These are phyloP conservation scores for Orussus abietinus DNA, from an alignment of 1,140 invertebrate genomes.

Conservation along the genomic window DNA sequence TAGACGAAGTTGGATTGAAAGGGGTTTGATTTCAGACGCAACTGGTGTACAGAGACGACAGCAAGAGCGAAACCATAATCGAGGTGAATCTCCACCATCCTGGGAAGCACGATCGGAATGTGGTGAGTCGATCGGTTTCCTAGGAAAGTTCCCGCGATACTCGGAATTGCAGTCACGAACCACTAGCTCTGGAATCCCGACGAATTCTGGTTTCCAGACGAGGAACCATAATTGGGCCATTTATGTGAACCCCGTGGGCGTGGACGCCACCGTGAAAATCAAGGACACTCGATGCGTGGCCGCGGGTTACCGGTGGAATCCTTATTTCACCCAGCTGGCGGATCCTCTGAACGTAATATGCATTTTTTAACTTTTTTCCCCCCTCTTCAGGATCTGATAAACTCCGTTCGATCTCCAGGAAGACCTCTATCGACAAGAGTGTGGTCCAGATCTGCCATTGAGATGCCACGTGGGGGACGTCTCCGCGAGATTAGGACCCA, in stretches of 20 bases:
- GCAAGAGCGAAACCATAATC: slow-evolving; percentile 82
- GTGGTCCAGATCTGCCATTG: slow-evolving; percentile 79
- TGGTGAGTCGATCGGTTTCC: slow-evolving; percentile 55
- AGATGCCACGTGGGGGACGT: slow-evolving; percentile 93
- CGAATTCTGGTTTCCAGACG: slow-evolving; percentile 57
- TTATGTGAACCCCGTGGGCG: slow-evolving; percentile 89
- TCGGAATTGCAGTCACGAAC: not conserved
- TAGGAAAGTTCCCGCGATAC: not conserved
- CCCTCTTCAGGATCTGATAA: not conserved
- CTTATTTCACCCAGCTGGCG: slow-evolving; percentile 84
- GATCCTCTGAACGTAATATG: slow-evolving; percentile 78
- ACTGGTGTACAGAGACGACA: slow-evolving; percentile 80
- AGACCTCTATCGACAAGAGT: slow-evolving; percentile 83
- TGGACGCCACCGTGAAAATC: slow-evolving; percentile 81
- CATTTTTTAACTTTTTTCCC: slow-evolving; percentile 2
- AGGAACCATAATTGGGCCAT: slow-evolving; percentile 87
- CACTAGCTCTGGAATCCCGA: not conserved
- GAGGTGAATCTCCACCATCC: slow-evolving; percentile 84
- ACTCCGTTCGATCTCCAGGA: slow-evolving; percentile 51
- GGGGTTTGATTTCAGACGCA: slow-evolving; percentile 63
- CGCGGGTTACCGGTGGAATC: slow-evolving; percentile 90
- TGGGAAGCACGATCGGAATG: slow-evolving; percentile 75
- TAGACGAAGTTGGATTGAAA: too few relatives aligned
- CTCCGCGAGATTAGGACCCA: slow-evolving; percentile 77
- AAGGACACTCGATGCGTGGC: slow-evolving; percentile 80